phyloP scores from a whole-genome alignment of 1,140 invertebrate genomes.

The Drosophila arawakana region DNA sequence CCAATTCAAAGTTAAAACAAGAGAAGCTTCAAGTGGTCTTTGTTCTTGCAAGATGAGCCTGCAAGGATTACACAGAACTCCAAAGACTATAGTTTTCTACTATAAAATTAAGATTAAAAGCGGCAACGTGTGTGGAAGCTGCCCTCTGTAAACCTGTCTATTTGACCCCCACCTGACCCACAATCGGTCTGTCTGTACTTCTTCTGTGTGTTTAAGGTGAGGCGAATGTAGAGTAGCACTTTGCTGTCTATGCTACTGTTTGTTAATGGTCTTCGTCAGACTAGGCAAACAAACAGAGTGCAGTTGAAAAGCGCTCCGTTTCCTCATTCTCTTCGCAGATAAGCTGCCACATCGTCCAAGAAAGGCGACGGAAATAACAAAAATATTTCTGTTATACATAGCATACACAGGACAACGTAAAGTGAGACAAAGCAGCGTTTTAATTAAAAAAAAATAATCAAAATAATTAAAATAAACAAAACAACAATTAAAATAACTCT shows the following conservation, averaged over 20 bases:
- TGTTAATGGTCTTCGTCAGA: constrained; percentile 55
- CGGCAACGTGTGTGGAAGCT: constrained; percentile 47
- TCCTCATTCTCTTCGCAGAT: constrained; percentile 44
- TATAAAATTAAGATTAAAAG: constrained; percentile 82
- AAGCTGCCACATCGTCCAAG: constrained; percentile 46
- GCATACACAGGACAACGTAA: constrained; percentile 40
- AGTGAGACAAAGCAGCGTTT: constrained; percentile 74
- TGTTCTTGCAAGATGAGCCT: constrained; percentile 21
- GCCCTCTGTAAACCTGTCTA: not conserved
- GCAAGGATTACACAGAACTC: constrained; percentile 1
- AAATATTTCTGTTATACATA: constrained; percentile 65
- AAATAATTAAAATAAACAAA: constrained; percentile 11
- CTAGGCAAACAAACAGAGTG: constrained; percentile 42
- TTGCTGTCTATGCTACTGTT: constrained; percentile 46
- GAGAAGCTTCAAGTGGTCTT: constrained; percentile 35
- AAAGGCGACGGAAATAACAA: constrained; percentile 70
- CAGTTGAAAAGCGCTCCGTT: constrained; percentile 10
- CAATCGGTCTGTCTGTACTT: not conserved
- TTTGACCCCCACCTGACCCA: constrained; percentile 11
- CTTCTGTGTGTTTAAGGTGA: constrained; percentile 62
- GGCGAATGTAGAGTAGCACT: constrained; percentile 43
- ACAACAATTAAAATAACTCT: constrained; percentile 1
- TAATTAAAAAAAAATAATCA: constrained; percentile 50
- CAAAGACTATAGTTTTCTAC: constrained; percentile 46
- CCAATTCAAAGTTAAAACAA: not conserved